These are phyloP conservation scores for Alaudala cheleensis DNA, from an alignment of 2,113 vertebrate species.

Conservation along the genomic window DNA sequence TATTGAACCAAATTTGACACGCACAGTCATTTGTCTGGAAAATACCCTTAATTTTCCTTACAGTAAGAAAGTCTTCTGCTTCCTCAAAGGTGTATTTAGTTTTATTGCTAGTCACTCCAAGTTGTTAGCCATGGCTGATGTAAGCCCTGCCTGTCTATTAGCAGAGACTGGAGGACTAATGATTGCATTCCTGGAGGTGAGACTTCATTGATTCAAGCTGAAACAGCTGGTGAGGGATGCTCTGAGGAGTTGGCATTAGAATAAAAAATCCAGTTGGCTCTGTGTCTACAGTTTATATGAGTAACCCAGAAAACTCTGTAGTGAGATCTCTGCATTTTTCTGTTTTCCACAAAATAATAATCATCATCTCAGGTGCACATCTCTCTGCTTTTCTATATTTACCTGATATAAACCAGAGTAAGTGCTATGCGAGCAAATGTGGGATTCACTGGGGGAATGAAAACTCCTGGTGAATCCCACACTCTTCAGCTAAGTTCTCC, in stretches of 20 bases:
- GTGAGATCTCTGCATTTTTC: background rate
- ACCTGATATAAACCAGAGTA: background rate
- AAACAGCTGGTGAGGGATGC: background rate
- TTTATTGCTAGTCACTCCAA: background rate
- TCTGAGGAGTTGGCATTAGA: background rate
- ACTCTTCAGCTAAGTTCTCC: background rate
- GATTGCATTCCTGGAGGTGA: background rate
- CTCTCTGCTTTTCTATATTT: background rate
- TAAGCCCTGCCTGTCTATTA: background rate
- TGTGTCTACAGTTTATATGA: background rate
- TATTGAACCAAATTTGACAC: background rate
- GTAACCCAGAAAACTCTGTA: background rate
- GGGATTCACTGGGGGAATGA: background rate
- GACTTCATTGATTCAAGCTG: background rate
- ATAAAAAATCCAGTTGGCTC: background rate
- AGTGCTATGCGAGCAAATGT: background rate
- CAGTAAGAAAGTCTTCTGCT: background rate
- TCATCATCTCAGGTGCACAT: background rate
- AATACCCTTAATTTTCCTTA: background rate
- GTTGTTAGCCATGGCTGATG: constrained; percentile 7
- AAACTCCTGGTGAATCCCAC: background rate
- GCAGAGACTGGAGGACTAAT: background rate
- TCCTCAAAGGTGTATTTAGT: background rate
- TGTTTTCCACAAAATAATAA: background rate
- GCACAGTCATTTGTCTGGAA: background rate